phyloP scores from a whole-genome alignment of 2,113 vertebrate genomes.

The Chrysemys picta region DNA sequence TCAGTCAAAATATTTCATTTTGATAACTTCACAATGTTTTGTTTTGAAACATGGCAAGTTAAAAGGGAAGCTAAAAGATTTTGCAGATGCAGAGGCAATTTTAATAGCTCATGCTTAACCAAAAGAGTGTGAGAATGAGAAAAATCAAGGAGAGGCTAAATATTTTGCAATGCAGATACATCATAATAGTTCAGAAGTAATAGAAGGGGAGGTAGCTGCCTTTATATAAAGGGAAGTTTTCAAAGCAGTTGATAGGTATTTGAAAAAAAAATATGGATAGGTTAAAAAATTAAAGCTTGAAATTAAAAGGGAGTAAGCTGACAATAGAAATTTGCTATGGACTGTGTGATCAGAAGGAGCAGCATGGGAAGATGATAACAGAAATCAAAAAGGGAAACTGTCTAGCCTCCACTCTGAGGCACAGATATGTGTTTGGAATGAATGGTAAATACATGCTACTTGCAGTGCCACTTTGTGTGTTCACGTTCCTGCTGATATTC shows the following conservation, averaged over 20 bases:
- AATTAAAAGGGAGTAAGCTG: slow-evolving; percentile 9
- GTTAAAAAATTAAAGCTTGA: slow-evolving; percentile 53
- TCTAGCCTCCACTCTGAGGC: not conserved
- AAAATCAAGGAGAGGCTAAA: slow-evolving; percentile 24
- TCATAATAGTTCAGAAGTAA: slow-evolving; percentile 30
- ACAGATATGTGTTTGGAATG: not conserved
- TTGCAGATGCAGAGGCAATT: not conserved
- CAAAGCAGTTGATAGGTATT: not conserved
- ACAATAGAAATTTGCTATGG: not conserved
- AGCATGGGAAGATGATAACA: not conserved
- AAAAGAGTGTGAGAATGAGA: not conserved
- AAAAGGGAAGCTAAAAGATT: not conserved
- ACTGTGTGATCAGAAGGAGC: slow-evolving; percentile 44
- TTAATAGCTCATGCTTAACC: not conserved
- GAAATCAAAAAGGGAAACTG: not conserved
- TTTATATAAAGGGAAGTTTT: slow-evolving; percentile 25
- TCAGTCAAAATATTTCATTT: not conserved
- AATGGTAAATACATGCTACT: not conserved
- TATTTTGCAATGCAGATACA: slow-evolving; percentile 1
- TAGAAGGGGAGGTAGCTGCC: not conserved
- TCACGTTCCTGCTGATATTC: not conserved
- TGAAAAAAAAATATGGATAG: slow-evolving; percentile 34
- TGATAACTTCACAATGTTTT: not conserved
- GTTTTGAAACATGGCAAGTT: not conserved
- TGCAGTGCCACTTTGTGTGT: not conserved